Evolutionary conservation across 2,113 vertebrate species (phyloP), one percentile per base, ranked within the genome.

Genomic region (Hemiscyllium ocellatum): DNA sequence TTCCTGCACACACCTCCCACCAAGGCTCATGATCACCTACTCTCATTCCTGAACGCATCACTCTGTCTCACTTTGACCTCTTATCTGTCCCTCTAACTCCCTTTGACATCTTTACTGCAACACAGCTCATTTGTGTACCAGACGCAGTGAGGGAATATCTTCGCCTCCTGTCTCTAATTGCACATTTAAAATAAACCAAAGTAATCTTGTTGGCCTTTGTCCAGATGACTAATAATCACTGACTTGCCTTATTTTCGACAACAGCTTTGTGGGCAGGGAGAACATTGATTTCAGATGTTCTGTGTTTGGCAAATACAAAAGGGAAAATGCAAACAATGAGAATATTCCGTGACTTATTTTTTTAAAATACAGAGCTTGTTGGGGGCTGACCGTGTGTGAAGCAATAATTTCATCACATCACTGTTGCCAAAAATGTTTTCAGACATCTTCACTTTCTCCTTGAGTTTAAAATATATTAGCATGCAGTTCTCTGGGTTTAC

Each of bases 131-230:
- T 69, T 70, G 22, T 42, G 83, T n/a, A 69, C 42, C 68, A 94
- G 37, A 33, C n/a, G 8, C 91, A 69, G 33, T 42, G 24, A 7
- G 37, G 33, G 65, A 69, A 69, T 69, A 19, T 94, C 6, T 66
- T 66, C 24, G 69, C 47, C 20, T 66, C 42, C 29, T 66, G 19
- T 22, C n/a, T 42, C 20, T 19, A 68, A 61, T 70, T 37, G 61
- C 66, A 94, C 65, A 70, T 37, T 15, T 19, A 94, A 42, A 93
- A 68, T 15, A 93, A 65, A 65, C 70, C 90, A 94, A 94, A 94
- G 37, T 17, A 94, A 91, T 65, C 12, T 65, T 42, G 15, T 66
- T 42, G 69, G 37, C 90, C 33, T 70, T 42, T 20, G 93, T 1
- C 56, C 29, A 69, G 68, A 24, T 94, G 29, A 91, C 93, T 70